These are phyloP conservation scores for Pituophis catenifer DNA, from an alignment of 2,113 vertebrate genomes.

Conservation along the genomic window DNA sequence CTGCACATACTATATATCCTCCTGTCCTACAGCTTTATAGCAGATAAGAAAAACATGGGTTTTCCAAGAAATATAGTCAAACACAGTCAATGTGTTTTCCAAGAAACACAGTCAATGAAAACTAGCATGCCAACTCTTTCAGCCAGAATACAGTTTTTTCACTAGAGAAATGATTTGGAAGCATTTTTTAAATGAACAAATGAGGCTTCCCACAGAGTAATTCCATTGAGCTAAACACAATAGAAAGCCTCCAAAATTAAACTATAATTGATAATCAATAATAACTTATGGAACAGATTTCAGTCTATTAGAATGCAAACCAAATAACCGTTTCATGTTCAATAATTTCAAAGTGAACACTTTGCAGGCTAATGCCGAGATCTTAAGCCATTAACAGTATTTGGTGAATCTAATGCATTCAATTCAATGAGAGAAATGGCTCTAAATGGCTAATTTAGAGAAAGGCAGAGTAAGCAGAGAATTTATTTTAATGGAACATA, in stretches of 20 bases:
- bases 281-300: background rate
- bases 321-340: background rate
- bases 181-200: background rate
- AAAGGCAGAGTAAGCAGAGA: background rate
- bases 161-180: slow-evolving; percentile 35
- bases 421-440: background rate
- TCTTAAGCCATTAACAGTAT: background rate
- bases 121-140: slow-evolving; percentile 10
- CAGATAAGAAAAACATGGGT: slow-evolving; percentile 38
- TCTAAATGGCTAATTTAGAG: background rate
- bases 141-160: background rate
- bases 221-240: background rate
- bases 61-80: slow-evolving; percentile 6
- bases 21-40: slow-evolving; percentile 28
- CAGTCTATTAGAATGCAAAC: background rate
- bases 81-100: background rate
- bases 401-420: background rate
- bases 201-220: background rate
- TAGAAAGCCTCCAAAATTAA: background rate
- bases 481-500: background rate
- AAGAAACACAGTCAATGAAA: slow-evolving; percentile 48
- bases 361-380: background rate
- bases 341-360: background rate
- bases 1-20: slow-evolving; percentile 43
- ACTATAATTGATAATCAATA: background rate